phyloP scores from a whole-genome alignment of 1,140 invertebrate species.

The Calephelis nemesis region DNA sequence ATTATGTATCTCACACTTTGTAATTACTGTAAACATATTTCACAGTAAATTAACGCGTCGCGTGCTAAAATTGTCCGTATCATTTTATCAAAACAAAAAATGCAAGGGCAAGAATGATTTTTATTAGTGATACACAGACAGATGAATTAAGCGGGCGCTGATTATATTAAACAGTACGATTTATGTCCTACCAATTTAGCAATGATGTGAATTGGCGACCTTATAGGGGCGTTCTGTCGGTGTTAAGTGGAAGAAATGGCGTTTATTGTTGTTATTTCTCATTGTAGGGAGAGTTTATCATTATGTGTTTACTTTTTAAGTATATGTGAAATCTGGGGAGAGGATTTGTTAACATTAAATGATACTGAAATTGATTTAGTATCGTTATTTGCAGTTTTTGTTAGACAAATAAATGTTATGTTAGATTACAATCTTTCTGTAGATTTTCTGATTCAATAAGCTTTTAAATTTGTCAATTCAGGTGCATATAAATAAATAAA shows the following conservation, averaged over 20 bases:
- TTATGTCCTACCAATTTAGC: conserved; percentile 72
- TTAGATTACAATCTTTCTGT: no score
- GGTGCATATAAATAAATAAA: no score
- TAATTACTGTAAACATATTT: neutral
- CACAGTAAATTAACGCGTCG: neutral
- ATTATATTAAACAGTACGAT: conserved; percentile 73
- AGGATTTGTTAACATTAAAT: neutral
- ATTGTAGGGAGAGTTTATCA: conserved; percentile 26
- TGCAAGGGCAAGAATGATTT: conserved; percentile 39
- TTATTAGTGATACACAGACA: conserved; percentile 46
- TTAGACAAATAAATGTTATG: no score
- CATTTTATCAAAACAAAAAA: conserved; percentile 21
- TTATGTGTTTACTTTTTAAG: conserved; percentile 6
- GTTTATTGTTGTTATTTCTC: conserved; percentile 27
- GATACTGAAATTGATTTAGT: neutral
- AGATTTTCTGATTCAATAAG: no score
- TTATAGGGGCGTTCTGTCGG: conserved; percentile 56
- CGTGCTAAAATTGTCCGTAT: conserved; percentile 14
- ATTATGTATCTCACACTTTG: neutral
- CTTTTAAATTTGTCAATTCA: no score
- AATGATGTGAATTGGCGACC: conserved; percentile 62
- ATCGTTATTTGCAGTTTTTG: neutral
- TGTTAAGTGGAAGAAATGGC: conserved; percentile 54
- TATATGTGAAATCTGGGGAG: neutral
- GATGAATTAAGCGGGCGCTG: conserved; percentile 60